Conservation (phyloP, 2,113 vertebrate species). For the Acrocephalus arundinaceus region DNA sequence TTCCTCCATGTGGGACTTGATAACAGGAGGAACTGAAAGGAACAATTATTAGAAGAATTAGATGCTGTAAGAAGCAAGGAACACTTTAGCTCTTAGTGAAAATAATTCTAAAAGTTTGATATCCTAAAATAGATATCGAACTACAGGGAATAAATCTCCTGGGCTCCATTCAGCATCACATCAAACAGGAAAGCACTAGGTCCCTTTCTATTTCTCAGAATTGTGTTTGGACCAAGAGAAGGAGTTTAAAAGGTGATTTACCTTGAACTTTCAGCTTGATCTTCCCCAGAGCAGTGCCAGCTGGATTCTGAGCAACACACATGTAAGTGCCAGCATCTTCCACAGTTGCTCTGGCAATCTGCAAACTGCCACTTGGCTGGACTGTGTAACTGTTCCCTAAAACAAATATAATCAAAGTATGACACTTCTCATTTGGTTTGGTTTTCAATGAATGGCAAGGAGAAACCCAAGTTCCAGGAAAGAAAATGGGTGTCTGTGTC, state of each 20-base stretch:
- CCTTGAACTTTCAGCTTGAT: constrained; percentile 94
- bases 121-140: neutral
- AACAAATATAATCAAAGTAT: neutral
- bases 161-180: neutral
- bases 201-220: neutral
- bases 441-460: neutral
- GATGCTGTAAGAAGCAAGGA: neutral
- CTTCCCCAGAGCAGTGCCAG: constrained; percentile 92
- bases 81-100: neutral
- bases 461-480: neutral
- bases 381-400: constrained; percentile 80
- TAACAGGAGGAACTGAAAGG: constrained; percentile 86
- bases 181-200: neutral
- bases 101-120: neutral
- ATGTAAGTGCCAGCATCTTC: constrained; percentile 90
- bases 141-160: neutral
- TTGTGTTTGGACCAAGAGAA: neutral
- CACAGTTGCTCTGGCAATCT: constrained; percentile 82
- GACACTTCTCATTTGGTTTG: neutral
- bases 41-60: neutral
- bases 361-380: constrained; percentile 85
- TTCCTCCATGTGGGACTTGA: constrained; percentile 73
- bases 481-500: neutral
- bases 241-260: constrained; percentile 37
- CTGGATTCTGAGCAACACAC: constrained; percentile 94